Conservation (phyloP, 1,140 invertebrate species). For the Drosophila takahashii region DNA sequence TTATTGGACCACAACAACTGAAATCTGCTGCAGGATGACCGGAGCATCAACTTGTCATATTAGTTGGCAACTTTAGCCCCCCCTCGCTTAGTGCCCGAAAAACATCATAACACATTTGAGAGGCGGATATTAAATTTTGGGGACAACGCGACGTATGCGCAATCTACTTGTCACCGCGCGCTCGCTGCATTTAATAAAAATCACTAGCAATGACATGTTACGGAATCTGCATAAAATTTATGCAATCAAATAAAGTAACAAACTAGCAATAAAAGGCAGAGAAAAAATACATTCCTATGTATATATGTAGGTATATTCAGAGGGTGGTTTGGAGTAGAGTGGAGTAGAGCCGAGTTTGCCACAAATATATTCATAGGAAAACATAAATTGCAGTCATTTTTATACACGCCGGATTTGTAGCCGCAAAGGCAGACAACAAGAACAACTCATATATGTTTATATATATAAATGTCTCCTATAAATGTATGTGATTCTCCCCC, state of each 20-base stretch:
- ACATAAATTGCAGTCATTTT: slow-evolving; percentile 84
- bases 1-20: slow-evolving; percentile 55
- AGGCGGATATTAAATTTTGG: slow-evolving; percentile 68
- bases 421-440: slow-evolving; percentile 67
- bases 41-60: slow-evolving; percentile 76
- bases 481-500: slow-evolving; percentile 40
- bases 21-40: slow-evolving; percentile 39
- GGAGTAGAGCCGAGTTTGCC: slow-evolving; percentile 20
- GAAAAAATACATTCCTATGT: slow-evolving; percentile 11
- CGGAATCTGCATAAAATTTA: slow-evolving; percentile 77
- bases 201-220: slow-evolving; percentile 74
- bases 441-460: slow-evolving; percentile 50
- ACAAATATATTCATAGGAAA: slow-evolving; percentile 81
- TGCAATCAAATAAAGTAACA: slow-evolving; percentile 74
- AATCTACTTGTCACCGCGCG: slow-evolving; percentile 72
- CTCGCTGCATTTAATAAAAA: slow-evolving; percentile 80
- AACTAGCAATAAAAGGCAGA: slow-evolving; percentile 46
- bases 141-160: slow-evolving; percentile 68
- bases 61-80: slow-evolving; percentile 55
- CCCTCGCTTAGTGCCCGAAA: background rate
- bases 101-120: slow-evolving; percentile 38
- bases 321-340: background rate
- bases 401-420: slow-evolving; percentile 80
- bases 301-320: slow-evolving; percentile 1
- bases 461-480: slow-evolving; percentile 28